phyloP scores from a whole-genome alignment of 2,888 invertebrate species.

The Erannis defoliaria region DNA sequence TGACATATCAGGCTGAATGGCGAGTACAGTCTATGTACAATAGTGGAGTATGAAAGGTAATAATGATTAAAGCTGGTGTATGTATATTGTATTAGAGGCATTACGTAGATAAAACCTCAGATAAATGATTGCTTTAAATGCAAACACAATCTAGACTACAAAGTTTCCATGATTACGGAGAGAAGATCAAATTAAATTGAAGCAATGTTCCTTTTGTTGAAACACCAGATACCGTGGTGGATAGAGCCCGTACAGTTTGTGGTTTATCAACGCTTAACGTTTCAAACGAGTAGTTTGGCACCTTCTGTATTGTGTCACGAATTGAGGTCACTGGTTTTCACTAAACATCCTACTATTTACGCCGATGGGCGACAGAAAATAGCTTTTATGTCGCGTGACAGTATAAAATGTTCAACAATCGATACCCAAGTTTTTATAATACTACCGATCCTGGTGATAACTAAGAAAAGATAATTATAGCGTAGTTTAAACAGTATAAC shows the following conservation, averaged over 20 bases:
- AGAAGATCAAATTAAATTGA: slow-evolving; percentile 52
- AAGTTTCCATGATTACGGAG: slow-evolving; percentile 52
- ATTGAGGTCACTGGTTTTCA: slow-evolving; percentile 31
- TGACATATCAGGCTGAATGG: too few species aligned
- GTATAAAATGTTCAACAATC: slow-evolving; percentile 3
- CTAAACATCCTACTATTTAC: slow-evolving; percentile 18
- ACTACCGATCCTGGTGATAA: background rate
- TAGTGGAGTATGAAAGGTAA: too few species aligned
- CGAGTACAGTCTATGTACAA: too few species aligned
- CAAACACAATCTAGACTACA: slow-evolving; percentile 48
- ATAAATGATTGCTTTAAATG: slow-evolving; percentile 2
- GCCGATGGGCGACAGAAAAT: slow-evolving; percentile 11
- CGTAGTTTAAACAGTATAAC: background rate
- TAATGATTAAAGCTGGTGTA: too few species aligned
- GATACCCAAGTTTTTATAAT: background rate
- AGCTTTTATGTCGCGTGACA: slow-evolving; percentile 13
- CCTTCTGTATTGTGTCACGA: slow-evolving; percentile 15
- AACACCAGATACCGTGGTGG: slow-evolving; percentile 24
- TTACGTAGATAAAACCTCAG: background rate
- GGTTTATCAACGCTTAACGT: slow-evolving; percentile 18
- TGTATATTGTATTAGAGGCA: background rate
- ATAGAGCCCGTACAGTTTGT: slow-evolving; percentile 28
- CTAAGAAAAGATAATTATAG: background rate
- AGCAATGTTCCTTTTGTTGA: slow-evolving; percentile 45
- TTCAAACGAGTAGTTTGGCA: slow-evolving; percentile 22